A percentile compares a stretch with the other conserved stretches of the same genome.
Conservation (phyloP, 2,797 vertebrate genomes). For the Cuniculus paca region DNA sequence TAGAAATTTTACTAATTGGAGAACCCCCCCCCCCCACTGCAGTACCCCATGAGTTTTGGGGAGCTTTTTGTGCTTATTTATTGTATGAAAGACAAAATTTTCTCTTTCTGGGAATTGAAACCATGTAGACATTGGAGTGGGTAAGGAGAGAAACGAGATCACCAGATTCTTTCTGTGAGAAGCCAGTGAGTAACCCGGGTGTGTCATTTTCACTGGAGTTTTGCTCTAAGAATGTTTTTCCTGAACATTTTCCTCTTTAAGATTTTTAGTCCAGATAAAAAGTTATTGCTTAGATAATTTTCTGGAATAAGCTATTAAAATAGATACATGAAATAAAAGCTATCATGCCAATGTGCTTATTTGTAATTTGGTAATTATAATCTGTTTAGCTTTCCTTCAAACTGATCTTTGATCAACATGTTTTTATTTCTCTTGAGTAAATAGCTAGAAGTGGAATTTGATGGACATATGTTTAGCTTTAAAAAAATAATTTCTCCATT, state of each 20-base stretch:
- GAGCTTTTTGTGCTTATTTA: neutral
- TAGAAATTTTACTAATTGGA: slow-evolving; percentile 6
- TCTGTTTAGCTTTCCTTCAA: neutral
- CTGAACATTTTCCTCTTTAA: slow-evolving; percentile 37
- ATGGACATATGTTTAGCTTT: neutral
- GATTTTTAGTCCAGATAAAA: neutral
- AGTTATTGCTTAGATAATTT: slow-evolving; percentile 2
- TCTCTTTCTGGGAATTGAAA: slow-evolving; percentile 44
- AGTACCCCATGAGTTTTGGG: neutral
- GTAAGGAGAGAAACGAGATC: neutral
- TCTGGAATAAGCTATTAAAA: slow-evolving; percentile 52
- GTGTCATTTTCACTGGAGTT: slow-evolving; percentile 39
- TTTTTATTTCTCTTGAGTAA: slow-evolving; percentile 31
- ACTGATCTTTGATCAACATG: neutral
- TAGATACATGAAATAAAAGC: slow-evolving; percentile 18
- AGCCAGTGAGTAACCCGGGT: slow-evolving; percentile 25
- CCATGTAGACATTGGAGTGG: neutral
- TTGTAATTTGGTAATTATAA: neutral
- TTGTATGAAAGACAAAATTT: neutral
- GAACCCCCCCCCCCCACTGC: neutral
- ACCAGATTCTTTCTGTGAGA: slow-evolving; percentile 27
- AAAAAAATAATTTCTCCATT: neutral
- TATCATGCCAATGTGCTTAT: neutral
- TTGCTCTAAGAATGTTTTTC: slow-evolving; percentile 21
- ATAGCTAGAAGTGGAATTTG: neutral